Conservation (phyloP, 2,113 vertebrate species). For the Erinaceus europaeus region DNA sequence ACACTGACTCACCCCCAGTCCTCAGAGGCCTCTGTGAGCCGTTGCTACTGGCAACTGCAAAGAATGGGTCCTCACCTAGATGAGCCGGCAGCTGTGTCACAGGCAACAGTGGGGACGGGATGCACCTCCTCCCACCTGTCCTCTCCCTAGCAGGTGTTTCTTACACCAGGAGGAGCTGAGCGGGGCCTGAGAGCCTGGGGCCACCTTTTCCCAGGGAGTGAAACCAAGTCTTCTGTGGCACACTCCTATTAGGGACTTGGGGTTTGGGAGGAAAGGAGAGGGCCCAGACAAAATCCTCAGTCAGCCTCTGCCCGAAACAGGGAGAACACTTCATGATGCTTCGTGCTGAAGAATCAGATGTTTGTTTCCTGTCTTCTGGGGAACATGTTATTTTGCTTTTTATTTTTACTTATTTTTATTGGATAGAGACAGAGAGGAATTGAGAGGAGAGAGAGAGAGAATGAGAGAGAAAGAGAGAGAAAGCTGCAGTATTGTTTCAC, state of each 20-base stretch:
- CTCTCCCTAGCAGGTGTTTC: no score
- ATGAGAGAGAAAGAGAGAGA: no score
- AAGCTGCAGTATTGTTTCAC: no score
- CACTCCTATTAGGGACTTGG: background rate
- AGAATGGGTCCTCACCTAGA: background rate
- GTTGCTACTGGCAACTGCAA: background rate
- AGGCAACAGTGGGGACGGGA: background rate
- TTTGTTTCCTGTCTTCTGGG: no score
- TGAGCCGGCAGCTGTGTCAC: background rate
- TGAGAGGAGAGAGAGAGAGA: no score
- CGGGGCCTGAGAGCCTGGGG: no score
- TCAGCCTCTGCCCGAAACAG: rapidly evolving
- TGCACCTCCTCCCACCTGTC: rapidly evolving
- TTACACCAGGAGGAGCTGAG: no score
- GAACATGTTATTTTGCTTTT: no score
- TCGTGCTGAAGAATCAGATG: background rate
- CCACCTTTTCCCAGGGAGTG: background rate
- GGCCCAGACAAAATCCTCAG: background rate
- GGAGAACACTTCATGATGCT: background rate
- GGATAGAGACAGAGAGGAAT: no score
- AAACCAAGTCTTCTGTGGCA: no score
- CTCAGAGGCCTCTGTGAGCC: background rate
- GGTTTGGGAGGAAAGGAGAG: no score
- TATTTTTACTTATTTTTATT: no score
- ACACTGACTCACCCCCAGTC: background rate